These are phyloP conservation scores for Venustaconcha ellipsiformis DNA, from an alignment of 1,140 invertebrate genomes.

Conservation along the genomic window DNA sequence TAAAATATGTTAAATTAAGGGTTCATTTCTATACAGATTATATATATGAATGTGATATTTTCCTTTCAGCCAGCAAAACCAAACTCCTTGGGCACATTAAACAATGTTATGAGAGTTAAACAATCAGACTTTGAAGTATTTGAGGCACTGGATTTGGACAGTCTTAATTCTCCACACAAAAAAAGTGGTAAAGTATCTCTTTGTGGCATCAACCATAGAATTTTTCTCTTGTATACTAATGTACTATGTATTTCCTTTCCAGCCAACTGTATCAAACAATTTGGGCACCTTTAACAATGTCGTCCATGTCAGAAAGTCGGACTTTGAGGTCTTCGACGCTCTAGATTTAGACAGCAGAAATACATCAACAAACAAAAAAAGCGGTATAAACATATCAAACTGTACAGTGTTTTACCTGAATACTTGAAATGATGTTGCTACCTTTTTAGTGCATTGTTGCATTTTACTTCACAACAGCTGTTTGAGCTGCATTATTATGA, in stretches of 20 bases:
- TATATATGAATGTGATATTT: not conserved
- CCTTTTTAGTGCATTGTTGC: too few relatives aligned
- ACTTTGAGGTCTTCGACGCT: conserved; percentile 98
- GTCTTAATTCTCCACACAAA: conserved; percentile 72
- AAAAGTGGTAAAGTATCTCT: conserved; percentile 19
- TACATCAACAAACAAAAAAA: conserved; percentile 63
- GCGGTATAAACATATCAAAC: too few relatives aligned
- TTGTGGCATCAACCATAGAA: too few relatives aligned
- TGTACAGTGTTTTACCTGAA: too few relatives aligned
- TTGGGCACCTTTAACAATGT: conserved; percentile 93
- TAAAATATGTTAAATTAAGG: too few relatives aligned
- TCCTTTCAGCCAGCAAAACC: conserved; percentile 83
- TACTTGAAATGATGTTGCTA: too few relatives aligned
- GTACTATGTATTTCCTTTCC: conserved; percentile 46
- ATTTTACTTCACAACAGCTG: too few relatives aligned
- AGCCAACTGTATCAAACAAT: conserved; percentile 89
- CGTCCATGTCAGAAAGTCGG: conserved; percentile 88
- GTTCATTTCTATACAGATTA: too few relatives aligned
- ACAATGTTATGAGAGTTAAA: conserved; percentile 90
- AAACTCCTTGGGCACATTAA: conserved; percentile 88
- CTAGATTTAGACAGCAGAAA: conserved; percentile 91
- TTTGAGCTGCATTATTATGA: too few relatives aligned
- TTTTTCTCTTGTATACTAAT: too few relatives aligned
- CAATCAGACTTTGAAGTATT: conserved; percentile 98
- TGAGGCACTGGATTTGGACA: conserved; percentile 94